These are phyloP conservation scores for Spialia ferax DNA, from an alignment of 2,888 invertebrate genomes.

Conservation along the genomic window DNA sequence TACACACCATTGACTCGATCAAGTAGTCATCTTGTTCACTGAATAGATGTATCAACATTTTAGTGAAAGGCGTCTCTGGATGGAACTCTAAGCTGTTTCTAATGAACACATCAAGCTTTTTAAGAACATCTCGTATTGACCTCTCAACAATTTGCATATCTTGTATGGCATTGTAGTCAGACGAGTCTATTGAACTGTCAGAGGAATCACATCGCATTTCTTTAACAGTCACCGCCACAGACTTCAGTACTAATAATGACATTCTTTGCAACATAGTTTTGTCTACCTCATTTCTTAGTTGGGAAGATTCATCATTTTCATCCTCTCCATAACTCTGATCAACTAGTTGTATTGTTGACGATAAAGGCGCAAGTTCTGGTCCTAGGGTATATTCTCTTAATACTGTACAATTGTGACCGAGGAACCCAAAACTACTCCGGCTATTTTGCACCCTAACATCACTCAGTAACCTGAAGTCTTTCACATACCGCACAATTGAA, in stretches of 20 bases:
- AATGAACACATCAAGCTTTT: constrained; percentile 93
- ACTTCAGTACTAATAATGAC: constrained; percentile 94
- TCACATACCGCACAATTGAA: constrained; percentile 94
- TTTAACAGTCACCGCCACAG: constrained; percentile 95
- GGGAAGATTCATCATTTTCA: constrained; percentile 65
- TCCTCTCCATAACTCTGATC: constrained; percentile 81
- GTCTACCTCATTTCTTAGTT: constrained; percentile 87
- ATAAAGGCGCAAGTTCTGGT: constrained; percentile 66
- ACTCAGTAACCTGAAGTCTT: constrained; percentile 92
- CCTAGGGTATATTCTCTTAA: constrained; percentile 71
- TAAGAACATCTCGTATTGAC: constrained; percentile 93
- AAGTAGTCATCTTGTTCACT: constrained; percentile 97
- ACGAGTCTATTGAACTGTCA: constrained; percentile 94
- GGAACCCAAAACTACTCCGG: constrained; percentile 77
- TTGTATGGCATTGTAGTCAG: constrained; percentile 94
- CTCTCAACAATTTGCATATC: constrained; percentile 96
- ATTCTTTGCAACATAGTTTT: constrained; percentile 94
- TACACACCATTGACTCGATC: constrained; percentile 97
- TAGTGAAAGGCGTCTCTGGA: constrained; percentile 95
- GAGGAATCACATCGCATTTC: constrained; percentile 95
- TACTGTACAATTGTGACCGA: constrained; percentile 76
- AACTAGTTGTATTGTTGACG: constrained; percentile 74
- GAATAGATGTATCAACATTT: constrained; percentile 95
- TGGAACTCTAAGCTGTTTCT: constrained; percentile 94
- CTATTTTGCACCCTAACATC: constrained; percentile 78